Percentiles rank a stretch among this genome's conserved stretches.
These are phyloP conservation scores for Nicator chloris DNA, from an alignment of 2,113 vertebrate species.

Conservation along the genomic window DNA sequence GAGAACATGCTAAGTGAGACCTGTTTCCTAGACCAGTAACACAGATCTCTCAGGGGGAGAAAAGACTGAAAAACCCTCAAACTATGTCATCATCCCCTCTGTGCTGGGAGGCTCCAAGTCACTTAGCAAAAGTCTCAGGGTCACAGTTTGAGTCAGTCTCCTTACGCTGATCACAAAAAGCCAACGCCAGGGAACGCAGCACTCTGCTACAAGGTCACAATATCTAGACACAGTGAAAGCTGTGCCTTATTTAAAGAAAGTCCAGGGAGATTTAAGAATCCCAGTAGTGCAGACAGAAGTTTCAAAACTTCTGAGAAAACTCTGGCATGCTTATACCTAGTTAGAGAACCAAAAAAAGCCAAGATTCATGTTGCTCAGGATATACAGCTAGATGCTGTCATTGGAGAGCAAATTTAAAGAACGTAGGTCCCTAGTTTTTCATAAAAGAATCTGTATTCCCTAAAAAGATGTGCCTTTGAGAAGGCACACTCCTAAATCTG, in stretches of 20 bases:
- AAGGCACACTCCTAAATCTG: not conserved
- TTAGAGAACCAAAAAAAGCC: not conserved
- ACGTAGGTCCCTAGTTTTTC: not conserved
- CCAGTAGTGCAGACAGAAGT: not conserved
- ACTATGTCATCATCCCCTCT: rapidly evolving
- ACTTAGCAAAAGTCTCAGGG: not conserved
- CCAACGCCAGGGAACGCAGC: not conserved
- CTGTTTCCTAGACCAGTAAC: not conserved
- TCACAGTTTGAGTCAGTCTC: not conserved
- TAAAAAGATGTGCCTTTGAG: not conserved
- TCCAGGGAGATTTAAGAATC: not conserved
- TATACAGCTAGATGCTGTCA: not conserved
- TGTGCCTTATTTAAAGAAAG: not conserved
- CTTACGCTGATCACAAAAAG: not conserved
- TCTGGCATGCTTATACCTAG: not conserved
- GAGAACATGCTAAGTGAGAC: not conserved
- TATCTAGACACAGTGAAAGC: not conserved
- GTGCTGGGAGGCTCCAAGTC: not conserved
- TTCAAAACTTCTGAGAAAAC: not conserved
- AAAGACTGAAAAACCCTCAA: not conserved
- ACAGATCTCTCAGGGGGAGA: not conserved
- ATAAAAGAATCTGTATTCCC: not conserved
- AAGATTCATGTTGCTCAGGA: not conserved
- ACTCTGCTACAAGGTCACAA: not conserved
- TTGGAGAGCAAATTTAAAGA: not conserved